Base-by-base conservation (phyloP, 2,888 invertebrate species). In the Phrixothrix hirtus region DNA sequence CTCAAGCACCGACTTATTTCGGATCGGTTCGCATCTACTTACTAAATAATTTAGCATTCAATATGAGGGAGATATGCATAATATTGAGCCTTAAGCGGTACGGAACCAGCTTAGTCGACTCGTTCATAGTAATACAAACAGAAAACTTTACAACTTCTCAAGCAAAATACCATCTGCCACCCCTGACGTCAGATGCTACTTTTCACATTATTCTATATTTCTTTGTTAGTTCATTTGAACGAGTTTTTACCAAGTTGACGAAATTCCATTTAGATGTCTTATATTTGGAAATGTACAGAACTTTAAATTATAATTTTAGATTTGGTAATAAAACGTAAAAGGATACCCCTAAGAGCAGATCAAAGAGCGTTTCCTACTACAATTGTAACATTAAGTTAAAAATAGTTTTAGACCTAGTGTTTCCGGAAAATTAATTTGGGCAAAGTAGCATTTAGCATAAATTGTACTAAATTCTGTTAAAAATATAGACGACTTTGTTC, bases 31-130 rank as follows among this genome's bases (percentile, higher is more conserved):
- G 39, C 27, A 50, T 38, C 36, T 39, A 32, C 39, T 51, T 41
- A 45, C 45, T 51, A 51, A 51, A 51, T 51, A 51, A 51, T 51
- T 51, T 51, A 46, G 52, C 41, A 46, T 46, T 46, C 42, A 17
- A 46, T 52, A 52, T 46, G 39, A 52, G 42, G 45, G 41, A 52
- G 46, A 52, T 52, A 52, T 52, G 46, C 52, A 52, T 52, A 52
- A 45, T 46, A 42, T 46, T 27, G 45, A 14, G 45, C 38, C 37
- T 32, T 32, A 44, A 50, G 46, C 38, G 31, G 43, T 42, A 42
- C 42, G 42, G 16, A 32, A 42, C 31, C 31, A 10, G 4, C 42
- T 42, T 32, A 44, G 36, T 35, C 27, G 29, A 27, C 29, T 39
- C 38, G 30, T 38, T 26, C 37, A 21, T 45, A 34, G 38, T 25